Evolutionary conservation across 2,888 invertebrate genomes (phyloP), one percentile per base, ranked within the genome.

Genomic region (Dascillus cervinus): DNA sequence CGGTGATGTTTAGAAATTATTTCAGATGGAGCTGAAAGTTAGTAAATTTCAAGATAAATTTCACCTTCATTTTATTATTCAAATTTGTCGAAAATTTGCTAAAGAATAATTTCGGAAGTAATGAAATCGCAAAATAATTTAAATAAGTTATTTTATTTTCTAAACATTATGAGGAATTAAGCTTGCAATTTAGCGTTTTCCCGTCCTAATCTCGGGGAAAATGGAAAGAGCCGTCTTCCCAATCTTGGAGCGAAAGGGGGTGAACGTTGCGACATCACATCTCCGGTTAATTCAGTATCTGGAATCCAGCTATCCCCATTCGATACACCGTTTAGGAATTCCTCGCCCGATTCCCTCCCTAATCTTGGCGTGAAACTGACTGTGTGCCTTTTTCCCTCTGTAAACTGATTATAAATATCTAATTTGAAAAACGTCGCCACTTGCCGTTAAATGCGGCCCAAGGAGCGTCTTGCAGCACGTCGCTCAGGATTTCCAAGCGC

Each of bases 241-340:
- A 69, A 47, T 45, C 67, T 60, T 35, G 70, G 66, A 30, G 67
- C 61, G 48, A 69, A 70, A 39, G 69, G 69, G 27, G 67, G 65
- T n/a, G 63, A 61, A 35, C 63, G 53, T 42, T 62, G 57, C n/a
- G 52, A 50, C 35, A 64, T 49, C 8, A 58, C 44, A 23, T 61
- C 56, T 12, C 45, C 52, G 15, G 33, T 57, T 37, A 34, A 42
- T 32, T 43, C 59, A 40, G 39, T 48, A 44, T 41, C 52, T 32
- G 48, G 52, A 6, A 47, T 28, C 47, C 55, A 44, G 46, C 54
- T 41, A 26, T 58, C 46, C 32, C 34, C 46, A 5, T 36, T 41
- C 25, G 32, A 9, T n/a, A n/a, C n/a, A n/a, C n/a, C n/a, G n/a
- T n/a, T n/a, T n/a, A n/a, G n/a, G n/a, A n/a, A n/a, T 13, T 56